Base-by-base conservation (phyloP, 2,888 invertebrate species). In the Nemapogon koenigi region DNA sequence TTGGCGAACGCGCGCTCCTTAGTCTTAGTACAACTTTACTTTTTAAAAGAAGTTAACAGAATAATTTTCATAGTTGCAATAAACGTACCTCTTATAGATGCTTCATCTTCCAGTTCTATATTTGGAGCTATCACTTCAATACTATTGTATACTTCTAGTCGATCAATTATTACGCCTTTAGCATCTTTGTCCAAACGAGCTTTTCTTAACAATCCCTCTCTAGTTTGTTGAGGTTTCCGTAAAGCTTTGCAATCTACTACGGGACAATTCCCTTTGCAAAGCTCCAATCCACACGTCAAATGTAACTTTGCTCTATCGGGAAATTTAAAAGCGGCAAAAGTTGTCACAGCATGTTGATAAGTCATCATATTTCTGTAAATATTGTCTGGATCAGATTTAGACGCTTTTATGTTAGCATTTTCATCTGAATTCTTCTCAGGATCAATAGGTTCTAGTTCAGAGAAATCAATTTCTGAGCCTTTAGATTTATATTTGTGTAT, bases 261-360 rank as follows among this genome's bases (percentile, higher is more conserved):
- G 1, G 84, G 84, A 54, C 91, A 91, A 44, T 71, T 76, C 35
- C 85, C 86, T 60, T 85, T 84, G 54, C 91, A 91, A n/a, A 91
- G 65, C 49, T 89, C 87, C 29, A 91, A 81, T 13, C 84, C 84
- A 61, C 91, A 91, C n/a, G 86, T 85, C 31, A 91, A 69, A 61
- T 91, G 91, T 27, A 91, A 65, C 43, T 88, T 84, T 43, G 89
- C 88, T 45, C 89, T 78, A 53, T 90, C 90, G 3, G 91, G 91
- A 62, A 91, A 91, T 54, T 90, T 90, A 53, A 91, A 91, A 3
- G 91, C 91, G 1, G 88, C 85, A 67, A 91, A 91, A 13, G 85
- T 86, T 0, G 89, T 78, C 1, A 76, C 54, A 2, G 80, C 81
- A 43, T 80, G 75, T 47, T 79, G 75, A 41, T 76, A 79, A 0